Evolutionary conservation across 1,140 invertebrate species (phyloP).

Genomic region (Coenobita brevimanus): DNA sequence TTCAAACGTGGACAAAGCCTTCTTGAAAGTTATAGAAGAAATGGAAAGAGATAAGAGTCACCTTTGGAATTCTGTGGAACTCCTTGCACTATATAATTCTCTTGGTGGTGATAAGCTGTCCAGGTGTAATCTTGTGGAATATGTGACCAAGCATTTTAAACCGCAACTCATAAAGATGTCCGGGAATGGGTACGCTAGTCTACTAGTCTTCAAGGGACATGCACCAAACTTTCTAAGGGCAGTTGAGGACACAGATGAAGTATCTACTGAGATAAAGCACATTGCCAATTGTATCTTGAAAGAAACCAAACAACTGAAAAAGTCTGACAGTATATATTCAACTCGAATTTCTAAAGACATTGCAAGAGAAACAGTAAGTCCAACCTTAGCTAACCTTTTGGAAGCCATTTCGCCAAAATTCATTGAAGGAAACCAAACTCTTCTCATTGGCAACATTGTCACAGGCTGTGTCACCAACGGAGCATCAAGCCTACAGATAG

Average conservation of each 20-base stretch:
- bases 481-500: neutral
- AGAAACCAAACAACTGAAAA: neutral
- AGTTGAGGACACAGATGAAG: neutral
- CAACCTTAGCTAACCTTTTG: neutral
- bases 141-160: neutral
- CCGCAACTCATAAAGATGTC: neutral
- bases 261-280: no score
- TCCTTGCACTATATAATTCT: no score
- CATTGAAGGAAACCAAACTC: neutral
- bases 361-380: no score
- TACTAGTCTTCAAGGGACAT: neutral
- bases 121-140: neutral
- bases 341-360: neutral
- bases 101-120: neutral
- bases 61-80: no score
- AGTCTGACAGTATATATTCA: neutral
- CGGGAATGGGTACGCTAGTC: neutral
- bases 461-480: neutral
- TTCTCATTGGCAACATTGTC: conserved; percentile 2
- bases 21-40: neutral
- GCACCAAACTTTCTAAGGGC: neutral
- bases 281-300: neutral
- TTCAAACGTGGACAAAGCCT: neutral
- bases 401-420: neutral
- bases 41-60: neutral